Evolutionary conservation across 2,888 invertebrate species (phyloP), one percentile per base, ranked within the genome.

Genomic region (Chalcosyrphus nemorum): DNA sequence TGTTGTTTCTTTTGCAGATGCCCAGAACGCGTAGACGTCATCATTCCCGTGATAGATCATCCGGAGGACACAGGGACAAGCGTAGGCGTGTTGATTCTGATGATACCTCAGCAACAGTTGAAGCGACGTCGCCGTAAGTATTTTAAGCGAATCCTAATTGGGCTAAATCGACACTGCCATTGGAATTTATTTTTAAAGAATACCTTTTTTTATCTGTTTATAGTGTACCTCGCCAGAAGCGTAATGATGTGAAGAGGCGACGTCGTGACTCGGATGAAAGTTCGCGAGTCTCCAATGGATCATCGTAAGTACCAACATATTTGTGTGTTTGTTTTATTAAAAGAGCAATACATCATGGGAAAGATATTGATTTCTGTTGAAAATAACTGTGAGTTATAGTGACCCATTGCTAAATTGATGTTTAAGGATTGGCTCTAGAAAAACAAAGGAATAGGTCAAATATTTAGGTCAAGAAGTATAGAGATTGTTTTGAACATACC

Each of bases 11-110:
- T 91, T 71, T 93, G 5, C 38, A 96, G 96, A 96, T 96, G 96
- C 96, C 96, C 89, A 94, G 96, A 88, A 95, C 95, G 87, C 94
- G 96, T 88, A 95, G 96, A 93, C 95, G 96, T 92, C 95, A 96
- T 91, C 95, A 95, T 89, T 94, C 94, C 94, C 94, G 93, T 86
- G 94, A 94, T 86, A 92, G 93, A 87, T 90, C 92, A 85, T 90
- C 92, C 52, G 90, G 88, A 82, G 90, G 88, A 86, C 89, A 90
- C 84, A 88, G 91, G 86, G 92, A 94, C 86, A 96, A 96, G 91
- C 93, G 95, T 86, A 93, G 96, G 86, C 94, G 95, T 87, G 92
- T 95, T 52, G 95, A 95, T 86, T 92, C 92, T 61, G 93, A 93
- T 88, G 94, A 94, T 82, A 87, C 88, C 66, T 88, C 90, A 77